Percentiles rank a stretch among this genome's conserved stretches.
phyloP scores from a whole-genome alignment of 1,140 invertebrate genomes.

The Anastrepha ludens region DNA sequence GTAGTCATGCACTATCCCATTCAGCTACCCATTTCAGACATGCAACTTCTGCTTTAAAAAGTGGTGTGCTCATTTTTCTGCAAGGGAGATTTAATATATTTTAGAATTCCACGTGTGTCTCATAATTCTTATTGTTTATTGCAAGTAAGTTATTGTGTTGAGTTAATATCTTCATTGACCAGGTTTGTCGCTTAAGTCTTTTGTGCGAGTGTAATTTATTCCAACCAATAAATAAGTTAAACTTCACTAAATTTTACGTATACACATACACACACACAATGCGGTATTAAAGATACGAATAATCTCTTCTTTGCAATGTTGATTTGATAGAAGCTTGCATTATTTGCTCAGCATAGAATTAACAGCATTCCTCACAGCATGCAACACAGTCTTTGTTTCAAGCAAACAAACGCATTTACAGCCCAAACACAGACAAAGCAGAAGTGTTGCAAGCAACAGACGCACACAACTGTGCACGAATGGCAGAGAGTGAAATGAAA shows the following conservation, averaged over 20 bases:
- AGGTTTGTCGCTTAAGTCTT: background rate
- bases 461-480: background rate
- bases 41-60: too few species aligned
- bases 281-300: background rate
- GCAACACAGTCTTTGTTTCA: background rate
- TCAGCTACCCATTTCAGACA: too few species aligned
- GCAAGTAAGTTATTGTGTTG: too few species aligned
- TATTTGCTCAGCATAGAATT: conserved; percentile 34
- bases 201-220: background rate
- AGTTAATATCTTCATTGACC: background rate
- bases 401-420: background rate
- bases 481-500: conserved; percentile 25
- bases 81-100: too few species aligned
- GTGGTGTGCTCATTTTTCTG: too few species aligned
- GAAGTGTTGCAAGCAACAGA: background rate
- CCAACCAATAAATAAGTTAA: background rate
- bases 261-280: background rate
- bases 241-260: too few species aligned
- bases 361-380: conserved; percentile 39
- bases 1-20: too few species aligned
- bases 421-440: background rate
- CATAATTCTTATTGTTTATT: too few species aligned
- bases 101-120: too few species aligned
- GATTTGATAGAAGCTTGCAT: background rate
- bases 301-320: background rate